Evolutionary conservation across 1,140 invertebrate genomes (phyloP).

Genomic region (Octopus bimaculoides): DNA sequence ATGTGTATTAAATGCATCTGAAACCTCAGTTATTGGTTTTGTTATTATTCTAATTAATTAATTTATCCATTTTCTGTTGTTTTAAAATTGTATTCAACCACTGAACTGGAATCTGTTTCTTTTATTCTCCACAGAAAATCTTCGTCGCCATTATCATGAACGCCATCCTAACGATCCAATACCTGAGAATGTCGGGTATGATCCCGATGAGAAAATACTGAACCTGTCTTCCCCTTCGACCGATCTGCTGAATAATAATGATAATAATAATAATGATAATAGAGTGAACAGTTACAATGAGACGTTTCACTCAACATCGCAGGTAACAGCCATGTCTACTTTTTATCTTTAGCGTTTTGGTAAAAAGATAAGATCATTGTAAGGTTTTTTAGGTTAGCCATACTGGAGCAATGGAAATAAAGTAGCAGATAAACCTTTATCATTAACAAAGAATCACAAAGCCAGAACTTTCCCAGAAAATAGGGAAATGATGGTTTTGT

Average conservation of each 20-base stretch:
- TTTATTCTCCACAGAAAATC: conserved; percentile 36
- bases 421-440: too few relatives aligned
- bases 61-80: too few relatives aligned
- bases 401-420: too few relatives aligned
- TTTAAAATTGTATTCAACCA: too few relatives aligned
- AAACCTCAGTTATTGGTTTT: too few relatives aligned
- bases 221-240: not conserved
- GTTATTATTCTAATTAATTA: too few relatives aligned
- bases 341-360: too few relatives aligned
- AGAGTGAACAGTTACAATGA: not conserved
- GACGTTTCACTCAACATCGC: not conserved
- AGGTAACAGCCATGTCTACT: not conserved
- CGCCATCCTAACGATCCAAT: conserved; percentile 35
- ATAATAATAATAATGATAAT: not conserved
- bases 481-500: not conserved
- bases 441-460: too few relatives aligned
- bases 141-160: conserved; percentile 50
- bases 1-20: too few relatives aligned
- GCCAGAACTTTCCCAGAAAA: not conserved
- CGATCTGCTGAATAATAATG: not conserved
- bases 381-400: too few relatives aligned
- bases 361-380: too few relatives aligned
- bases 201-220: not conserved
- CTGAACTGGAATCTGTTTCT: too few relatives aligned
- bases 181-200: conserved; percentile 26